Evolutionary conservation across 2,113 vertebrate species (phyloP).

Genomic region (Eira barbara): DNA sequence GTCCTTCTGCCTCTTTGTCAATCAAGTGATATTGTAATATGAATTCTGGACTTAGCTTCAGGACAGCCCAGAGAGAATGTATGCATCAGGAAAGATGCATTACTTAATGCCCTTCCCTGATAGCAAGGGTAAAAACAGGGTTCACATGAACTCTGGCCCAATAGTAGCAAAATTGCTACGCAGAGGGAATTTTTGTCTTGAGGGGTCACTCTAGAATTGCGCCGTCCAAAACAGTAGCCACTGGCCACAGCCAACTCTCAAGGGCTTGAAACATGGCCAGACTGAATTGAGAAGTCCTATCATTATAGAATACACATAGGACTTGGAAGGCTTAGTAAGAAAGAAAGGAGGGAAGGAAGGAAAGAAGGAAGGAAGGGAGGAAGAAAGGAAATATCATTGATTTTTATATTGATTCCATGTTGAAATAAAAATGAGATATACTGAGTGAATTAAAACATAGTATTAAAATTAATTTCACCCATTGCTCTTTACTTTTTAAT

Average conservation of each 20-base stretch:
- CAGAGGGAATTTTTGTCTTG: neutral
- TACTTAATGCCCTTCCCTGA: neutral
- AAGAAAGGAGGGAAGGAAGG: neutral
- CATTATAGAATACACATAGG: neutral
- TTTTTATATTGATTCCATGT: neutral
- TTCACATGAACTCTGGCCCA: neutral
- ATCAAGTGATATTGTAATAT: neutral
- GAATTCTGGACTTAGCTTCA: neutral
- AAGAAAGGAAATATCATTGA: neutral
- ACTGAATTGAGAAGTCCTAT: accelerated
- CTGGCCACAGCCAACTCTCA: neutral
- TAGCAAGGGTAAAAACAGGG: neutral
- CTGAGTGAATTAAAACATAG: neutral
- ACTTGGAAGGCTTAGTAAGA: neutral
- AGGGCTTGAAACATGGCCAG: neutral
- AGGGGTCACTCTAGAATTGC: neutral
- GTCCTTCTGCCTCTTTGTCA: neutral
- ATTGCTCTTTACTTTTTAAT: neutral
- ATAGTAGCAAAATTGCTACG: neutral
- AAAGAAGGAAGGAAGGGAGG: no score
- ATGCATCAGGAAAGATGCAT: neutral
- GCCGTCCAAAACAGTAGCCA: neutral
- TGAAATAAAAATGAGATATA: neutral
- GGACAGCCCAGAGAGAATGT: neutral
- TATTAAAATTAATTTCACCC: neutral